These are phyloP conservation scores for Trachymyrmex cornetzi DNA, from an alignment of 1,140 invertebrate genomes.

Conservation along the genomic window DNA sequence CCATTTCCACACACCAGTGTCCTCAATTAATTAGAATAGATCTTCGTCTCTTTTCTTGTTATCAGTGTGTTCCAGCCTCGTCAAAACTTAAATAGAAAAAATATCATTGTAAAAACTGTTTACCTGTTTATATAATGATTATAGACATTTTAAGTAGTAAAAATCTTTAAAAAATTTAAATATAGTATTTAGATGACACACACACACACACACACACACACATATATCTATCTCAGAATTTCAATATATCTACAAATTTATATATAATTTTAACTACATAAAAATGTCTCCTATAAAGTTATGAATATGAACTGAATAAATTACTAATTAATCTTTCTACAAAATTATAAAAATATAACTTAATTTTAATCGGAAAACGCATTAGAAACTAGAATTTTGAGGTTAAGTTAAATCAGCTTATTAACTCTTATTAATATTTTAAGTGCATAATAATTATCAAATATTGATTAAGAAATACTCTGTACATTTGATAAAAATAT, in stretches of 20 bases:
- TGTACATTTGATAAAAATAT: not conserved
- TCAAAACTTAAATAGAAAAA: not conserved
- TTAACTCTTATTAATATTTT: not conserved
- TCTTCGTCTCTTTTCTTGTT: not conserved
- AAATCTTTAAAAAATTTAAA: not conserved
- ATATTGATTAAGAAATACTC: not conserved
- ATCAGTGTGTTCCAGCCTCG: not conserved
- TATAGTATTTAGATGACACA: not conserved
- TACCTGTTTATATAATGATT: not conserved
- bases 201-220: not conserved
- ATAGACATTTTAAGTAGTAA: not conserved
- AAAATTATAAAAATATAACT: slow-evolving; percentile 1
- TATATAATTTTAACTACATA: not conserved
- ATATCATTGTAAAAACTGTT: not conserved
- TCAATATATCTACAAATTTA: not conserved
- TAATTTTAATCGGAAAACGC: not conserved
- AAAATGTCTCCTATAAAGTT: not conserved
- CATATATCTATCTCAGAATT: not conserved
- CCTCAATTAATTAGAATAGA: not conserved
- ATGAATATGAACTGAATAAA: not conserved
- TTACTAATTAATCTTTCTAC: not conserved
- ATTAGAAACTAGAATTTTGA: slow-evolving; percentile 2
- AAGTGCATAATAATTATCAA: not conserved
- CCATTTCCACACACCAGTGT: slow-evolving; percentile 35
- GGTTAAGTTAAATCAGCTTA: not conserved